Conservation (phyloP, 2,888 invertebrate genomes). For the Cephalotes varians region DNA sequence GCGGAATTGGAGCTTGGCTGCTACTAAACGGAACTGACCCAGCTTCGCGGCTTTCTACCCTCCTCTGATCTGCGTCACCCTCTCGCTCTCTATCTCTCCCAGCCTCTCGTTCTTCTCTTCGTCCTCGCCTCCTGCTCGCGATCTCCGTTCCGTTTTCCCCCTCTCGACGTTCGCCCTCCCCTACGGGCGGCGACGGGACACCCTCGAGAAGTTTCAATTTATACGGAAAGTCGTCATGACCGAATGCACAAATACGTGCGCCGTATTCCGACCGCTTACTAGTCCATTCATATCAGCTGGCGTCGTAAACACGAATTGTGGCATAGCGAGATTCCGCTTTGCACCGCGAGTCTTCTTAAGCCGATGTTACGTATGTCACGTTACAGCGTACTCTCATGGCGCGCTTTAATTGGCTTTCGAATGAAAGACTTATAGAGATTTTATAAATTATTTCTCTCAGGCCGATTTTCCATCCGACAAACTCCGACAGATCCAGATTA, state of each 20-base stretch:
- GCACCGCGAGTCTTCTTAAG: slow-evolving; percentile 6
- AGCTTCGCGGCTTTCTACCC: slow-evolving; percentile 75
- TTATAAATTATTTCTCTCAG: slow-evolving; percentile 7
- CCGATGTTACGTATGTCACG: slow-evolving; percentile 39
- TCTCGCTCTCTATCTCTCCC: slow-evolving; percentile 47
- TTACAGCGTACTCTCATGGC: slow-evolving; percentile 25
- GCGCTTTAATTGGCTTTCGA: slow-evolving; percentile 46
- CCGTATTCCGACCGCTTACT: slow-evolving; percentile 49
- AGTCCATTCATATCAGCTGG: slow-evolving; percentile 72
- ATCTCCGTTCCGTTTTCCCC: slow-evolving; percentile 9
- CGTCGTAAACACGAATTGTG: slow-evolving; percentile 65
- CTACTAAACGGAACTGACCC: slow-evolving; percentile 77
- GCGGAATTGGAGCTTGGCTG: slow-evolving; percentile 73
- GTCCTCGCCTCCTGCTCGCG: slow-evolving; percentile 49
- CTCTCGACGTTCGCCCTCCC: slow-evolving; percentile 47
- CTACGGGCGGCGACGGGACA: slow-evolving; percentile 71
- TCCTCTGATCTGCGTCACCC: slow-evolving; percentile 72
- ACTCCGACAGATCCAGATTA: slow-evolving; percentile 11
- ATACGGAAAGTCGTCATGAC: slow-evolving; percentile 79
- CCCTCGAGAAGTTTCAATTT: slow-evolving; percentile 81
- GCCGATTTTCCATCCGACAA: background rate
- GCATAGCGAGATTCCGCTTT: slow-evolving; percentile 16
- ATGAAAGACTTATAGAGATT: background rate
- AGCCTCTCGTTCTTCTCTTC: slow-evolving; percentile 56
- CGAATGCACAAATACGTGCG: slow-evolving; percentile 72